Conservation (phyloP, 2,797 vertebrate genomes). For the Melanogrammus aeglefinus region DNA sequence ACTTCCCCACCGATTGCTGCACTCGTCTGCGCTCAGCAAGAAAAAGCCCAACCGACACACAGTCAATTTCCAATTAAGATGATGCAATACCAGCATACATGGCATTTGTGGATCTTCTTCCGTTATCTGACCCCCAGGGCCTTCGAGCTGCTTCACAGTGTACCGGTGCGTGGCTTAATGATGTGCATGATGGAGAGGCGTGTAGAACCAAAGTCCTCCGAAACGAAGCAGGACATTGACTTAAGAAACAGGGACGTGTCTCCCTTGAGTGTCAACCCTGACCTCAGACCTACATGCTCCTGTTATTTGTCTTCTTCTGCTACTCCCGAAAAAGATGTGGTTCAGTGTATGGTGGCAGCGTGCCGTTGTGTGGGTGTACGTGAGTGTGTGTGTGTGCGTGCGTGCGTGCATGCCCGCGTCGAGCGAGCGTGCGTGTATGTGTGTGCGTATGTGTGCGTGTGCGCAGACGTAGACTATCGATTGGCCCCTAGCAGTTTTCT, state of each 20-base stretch:
- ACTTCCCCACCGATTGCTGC: slow-evolving; percentile 50
- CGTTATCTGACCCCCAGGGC: slow-evolving; percentile 48
- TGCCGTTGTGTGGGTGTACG: background rate
- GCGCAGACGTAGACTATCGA: slow-evolving; percentile 30
- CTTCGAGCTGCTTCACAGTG: slow-evolving; percentile 27
- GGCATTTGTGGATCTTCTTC: slow-evolving; percentile 36
- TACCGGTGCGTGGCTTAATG: slow-evolving; percentile 25
- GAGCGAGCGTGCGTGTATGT: background rate
- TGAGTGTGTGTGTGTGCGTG: background rate
- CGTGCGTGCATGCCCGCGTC: background rate
- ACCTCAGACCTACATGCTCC: background rate
- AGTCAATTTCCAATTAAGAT: slow-evolving; percentile 56
- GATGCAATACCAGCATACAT: slow-evolving; percentile 55
- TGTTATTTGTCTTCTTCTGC: too few relatives aligned
- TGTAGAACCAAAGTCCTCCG: slow-evolving; percentile 15
- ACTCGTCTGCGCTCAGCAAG: slow-evolving; percentile 45
- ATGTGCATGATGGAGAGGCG: slow-evolving; percentile 24
- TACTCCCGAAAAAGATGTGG: slow-evolving; percentile 12
- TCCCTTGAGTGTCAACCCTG: background rate
- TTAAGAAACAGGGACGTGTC: slow-evolving; percentile 4
- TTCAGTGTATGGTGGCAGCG: slow-evolving; percentile 15
- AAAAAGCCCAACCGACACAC: slow-evolving; percentile 53
- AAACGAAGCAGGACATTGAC: slow-evolving; percentile 47
- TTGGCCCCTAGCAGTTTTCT: slow-evolving; percentile 47
- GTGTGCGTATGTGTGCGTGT: background rate